phyloP scores from a whole-genome alignment of 2,888 invertebrate genomes.

The Ashinkailepas kermadecensis region DNA sequence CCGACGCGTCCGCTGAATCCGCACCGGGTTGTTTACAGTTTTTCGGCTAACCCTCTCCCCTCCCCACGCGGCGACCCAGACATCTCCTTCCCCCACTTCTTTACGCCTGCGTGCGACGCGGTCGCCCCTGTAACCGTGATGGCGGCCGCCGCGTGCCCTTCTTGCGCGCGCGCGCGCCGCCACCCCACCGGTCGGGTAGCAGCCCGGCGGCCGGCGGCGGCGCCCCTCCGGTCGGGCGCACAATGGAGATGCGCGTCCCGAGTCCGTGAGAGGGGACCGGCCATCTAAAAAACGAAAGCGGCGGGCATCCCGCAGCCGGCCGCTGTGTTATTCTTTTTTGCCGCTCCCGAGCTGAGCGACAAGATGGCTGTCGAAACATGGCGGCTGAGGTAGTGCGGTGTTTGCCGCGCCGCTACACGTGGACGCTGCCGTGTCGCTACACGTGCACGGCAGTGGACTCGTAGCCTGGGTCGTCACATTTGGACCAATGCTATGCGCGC shows the following conservation, averaged over 20 bases:
- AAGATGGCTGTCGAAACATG: not conserved
- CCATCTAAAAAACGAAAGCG: constrained; percentile 9
- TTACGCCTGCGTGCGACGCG: constrained; percentile 51
- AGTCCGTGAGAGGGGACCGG: not conserved
- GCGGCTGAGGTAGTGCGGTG: not conserved
- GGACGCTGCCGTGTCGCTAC: too few relatives aligned
- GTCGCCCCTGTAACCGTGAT: constrained; percentile 96
- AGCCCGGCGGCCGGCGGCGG: not conserved
- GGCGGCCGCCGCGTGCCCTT: constrained; percentile 95
- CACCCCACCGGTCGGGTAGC: constrained; percentile 26
- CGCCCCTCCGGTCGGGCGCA: constrained; percentile 26
- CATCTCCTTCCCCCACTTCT: constrained; percentile 17
- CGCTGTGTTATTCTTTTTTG: not conserved
- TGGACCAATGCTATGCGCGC: too few relatives aligned
- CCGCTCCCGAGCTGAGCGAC: not conserved
- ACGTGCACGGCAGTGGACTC: too few relatives aligned
- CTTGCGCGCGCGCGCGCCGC: constrained; percentile 44
- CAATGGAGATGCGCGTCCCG: not conserved
- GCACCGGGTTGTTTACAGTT: constrained; percentile 17
- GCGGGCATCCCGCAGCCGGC: not conserved
- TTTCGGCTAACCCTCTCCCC: constrained; percentile 15
- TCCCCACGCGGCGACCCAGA: constrained; percentile 16
- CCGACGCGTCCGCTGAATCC: not conserved
- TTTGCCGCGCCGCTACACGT: too few relatives aligned
- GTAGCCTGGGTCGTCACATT: too few relatives aligned